Evolutionary conservation across 1,140 invertebrate genomes (phyloP), one percentile per base, ranked within the genome.

Genomic region (Calephelis nemesis): DNA sequence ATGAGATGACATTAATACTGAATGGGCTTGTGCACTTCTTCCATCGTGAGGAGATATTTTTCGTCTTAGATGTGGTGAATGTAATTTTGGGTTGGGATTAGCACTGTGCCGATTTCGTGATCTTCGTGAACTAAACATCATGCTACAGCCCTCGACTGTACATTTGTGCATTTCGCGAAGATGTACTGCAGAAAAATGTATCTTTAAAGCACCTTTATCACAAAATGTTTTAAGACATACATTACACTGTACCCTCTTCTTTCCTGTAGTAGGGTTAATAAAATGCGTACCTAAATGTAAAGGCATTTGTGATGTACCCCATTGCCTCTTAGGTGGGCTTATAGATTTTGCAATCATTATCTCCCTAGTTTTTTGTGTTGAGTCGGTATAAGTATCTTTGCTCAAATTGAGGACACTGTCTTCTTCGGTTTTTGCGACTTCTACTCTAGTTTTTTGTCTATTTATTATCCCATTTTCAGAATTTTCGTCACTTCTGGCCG

Each of bases 91-190:
- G 92, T 99, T 99, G 0, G 98, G 98, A 91, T 99, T 99, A 7
- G 98, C 98, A 86, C 97, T 98, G 88, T 99, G 99, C 1, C 99
- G 94, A 85, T 99, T 99, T 42, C 98, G 93, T 19, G 98, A 99
- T 69, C 99, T 93, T 73, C 98, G 93, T 11, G 98, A 99, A 87
- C 98, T 99, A 86, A 99, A 99, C 97, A 99, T 99, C 97, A 99
- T 99, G 84, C 97, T 99, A 92, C 99, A 99, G 0, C 99, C 98
- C 80, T 98, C 97, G 0, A 99, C 98, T 0, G 98, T 99, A 86
- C 99, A 99, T 87, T 98, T 98, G 90, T 99, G 99, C 98, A 99
- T 99, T 93, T 99, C 99, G 15, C 98, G 95, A 67, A 99, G 88
- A 90, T 99, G 99, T 7, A 99, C 99, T 0, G 99, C 99, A 60